These are phyloP conservation scores for Tragulus kanchil DNA, from an alignment of 2,113 vertebrate species.

Conservation along the genomic window DNA sequence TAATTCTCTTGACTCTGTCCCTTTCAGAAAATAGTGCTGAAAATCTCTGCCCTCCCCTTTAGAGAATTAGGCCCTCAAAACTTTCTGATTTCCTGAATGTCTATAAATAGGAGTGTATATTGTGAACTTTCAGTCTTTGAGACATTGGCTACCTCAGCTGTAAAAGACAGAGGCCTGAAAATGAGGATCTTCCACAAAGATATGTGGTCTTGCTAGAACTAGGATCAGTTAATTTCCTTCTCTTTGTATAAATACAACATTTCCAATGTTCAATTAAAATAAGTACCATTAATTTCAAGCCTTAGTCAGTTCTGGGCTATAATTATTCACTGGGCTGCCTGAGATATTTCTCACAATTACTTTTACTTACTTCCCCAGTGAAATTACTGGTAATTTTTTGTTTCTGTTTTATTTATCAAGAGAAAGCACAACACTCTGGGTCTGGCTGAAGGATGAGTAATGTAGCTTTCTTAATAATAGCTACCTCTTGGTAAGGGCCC, in stretches of 20 bases:
- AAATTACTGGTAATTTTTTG: constrained; percentile 92
- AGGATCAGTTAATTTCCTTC: constrained; percentile 77
- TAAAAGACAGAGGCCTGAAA: background rate
- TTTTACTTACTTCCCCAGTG: constrained; percentile 85
- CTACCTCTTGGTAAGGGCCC: constrained; percentile 54
- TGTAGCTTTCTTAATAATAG: constrained; percentile 81
- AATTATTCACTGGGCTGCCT: constrained; percentile 88
- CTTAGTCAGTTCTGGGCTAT: constrained; percentile 87
- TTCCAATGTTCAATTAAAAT: constrained; percentile 92
- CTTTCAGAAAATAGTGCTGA: background rate
- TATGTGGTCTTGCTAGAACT: constrained; percentile 48
- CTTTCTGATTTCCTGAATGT: background rate
- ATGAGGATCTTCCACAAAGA: constrained; percentile 43
- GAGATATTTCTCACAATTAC: constrained; percentile 88
- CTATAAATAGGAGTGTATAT: background rate
- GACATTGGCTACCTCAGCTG: background rate
- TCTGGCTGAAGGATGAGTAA: constrained; percentile 78
- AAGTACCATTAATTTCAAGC: constrained; percentile 92
- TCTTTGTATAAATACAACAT: constrained; percentile 92
- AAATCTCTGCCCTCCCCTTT: background rate
- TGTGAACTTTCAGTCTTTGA: constrained; percentile 13
- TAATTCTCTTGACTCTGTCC: background rate
- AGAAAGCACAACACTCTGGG: constrained; percentile 83
- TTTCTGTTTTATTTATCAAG: constrained; percentile 89
- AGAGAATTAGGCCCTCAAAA: background rate